These are phyloP conservation scores for Suillia variegata DNA, from an alignment of 2,888 invertebrate genomes.

Conservation along the genomic window DNA sequence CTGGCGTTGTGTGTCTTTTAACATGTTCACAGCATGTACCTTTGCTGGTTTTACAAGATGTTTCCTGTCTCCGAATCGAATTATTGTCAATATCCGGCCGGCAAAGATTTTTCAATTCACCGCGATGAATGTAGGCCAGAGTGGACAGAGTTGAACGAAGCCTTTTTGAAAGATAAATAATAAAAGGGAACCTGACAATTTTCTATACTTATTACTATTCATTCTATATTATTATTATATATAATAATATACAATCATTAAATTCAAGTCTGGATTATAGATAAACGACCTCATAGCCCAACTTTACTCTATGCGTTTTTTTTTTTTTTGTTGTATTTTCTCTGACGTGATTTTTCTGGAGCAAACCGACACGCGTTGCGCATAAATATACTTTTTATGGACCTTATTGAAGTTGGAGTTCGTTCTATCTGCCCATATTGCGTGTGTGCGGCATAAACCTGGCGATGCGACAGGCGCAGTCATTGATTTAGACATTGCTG, in stretches of 20 bases:
- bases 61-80: constrained; percentile 61
- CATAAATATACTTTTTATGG: constrained; percentile 14
- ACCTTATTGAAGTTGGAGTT: no score
- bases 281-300: no score
- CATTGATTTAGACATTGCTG: constrained; percentile 53
- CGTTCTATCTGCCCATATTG: no score
- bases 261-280: no score
- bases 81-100: constrained; percentile 58
- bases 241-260: no score
- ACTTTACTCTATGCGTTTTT: neutral
- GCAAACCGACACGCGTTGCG: constrained; percentile 10
- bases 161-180: no score
- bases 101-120: neutral
- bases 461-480: constrained; percentile 43
- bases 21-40: constrained; percentile 55
- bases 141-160: no score
- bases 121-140: no score
- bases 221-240: no score
- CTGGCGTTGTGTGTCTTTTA: constrained; percentile 34
- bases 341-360: neutral
- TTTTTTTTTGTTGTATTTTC: neutral
- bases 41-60: constrained; percentile 60
- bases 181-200: no score
- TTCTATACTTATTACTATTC: no score
- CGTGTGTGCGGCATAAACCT: neutral